phyloP scores from a whole-genome alignment of 2,113 vertebrate species.

The Pollachius pollachius region DNA sequence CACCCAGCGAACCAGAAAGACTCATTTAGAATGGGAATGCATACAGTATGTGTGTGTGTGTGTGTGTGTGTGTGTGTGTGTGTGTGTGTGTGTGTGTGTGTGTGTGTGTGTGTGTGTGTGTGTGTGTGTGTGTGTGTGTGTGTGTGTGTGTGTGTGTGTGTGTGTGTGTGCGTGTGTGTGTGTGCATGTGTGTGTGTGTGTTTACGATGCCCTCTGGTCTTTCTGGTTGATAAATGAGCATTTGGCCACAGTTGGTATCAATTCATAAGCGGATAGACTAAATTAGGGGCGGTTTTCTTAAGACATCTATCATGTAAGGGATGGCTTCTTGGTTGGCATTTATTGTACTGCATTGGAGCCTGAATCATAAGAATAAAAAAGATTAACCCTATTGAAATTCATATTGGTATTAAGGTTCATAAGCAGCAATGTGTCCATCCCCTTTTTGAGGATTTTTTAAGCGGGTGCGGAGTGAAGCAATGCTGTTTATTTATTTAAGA shows the following conservation, averaged over 20 bases:
- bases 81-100: neutral
- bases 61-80: neutral
- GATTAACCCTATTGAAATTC: conserved; percentile 19
- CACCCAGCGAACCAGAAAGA: neutral
- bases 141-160: neutral
- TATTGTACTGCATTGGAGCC: neutral
- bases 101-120: neutral
- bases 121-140: neutral
- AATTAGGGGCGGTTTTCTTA: conserved; percentile 4
- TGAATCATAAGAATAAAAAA: conserved; percentile 4
- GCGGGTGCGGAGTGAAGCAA: conserved; percentile 12
- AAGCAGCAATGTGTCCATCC: neutral
- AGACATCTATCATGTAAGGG: conserved; percentile 18
- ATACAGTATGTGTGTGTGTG: neutral
- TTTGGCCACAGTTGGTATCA: conserved; percentile 18
- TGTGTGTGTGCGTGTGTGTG: neutral
- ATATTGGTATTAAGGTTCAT: conserved; percentile 15
- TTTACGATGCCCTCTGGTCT: conserved; percentile 4
- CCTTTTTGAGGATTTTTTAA: conserved; percentile 4
- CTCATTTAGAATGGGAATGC: conserved; percentile 2
- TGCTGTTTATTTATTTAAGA: neutral
- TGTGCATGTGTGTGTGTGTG: neutral
- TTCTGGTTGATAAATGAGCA: conserved; percentile 19
- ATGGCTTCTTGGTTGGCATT: conserved; percentile 3
- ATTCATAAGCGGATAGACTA: conserved; percentile 18